Base-by-base conservation (phyloP, 64 coral and sea anemone species). In the Stichodactyla mertensii region DNA sequence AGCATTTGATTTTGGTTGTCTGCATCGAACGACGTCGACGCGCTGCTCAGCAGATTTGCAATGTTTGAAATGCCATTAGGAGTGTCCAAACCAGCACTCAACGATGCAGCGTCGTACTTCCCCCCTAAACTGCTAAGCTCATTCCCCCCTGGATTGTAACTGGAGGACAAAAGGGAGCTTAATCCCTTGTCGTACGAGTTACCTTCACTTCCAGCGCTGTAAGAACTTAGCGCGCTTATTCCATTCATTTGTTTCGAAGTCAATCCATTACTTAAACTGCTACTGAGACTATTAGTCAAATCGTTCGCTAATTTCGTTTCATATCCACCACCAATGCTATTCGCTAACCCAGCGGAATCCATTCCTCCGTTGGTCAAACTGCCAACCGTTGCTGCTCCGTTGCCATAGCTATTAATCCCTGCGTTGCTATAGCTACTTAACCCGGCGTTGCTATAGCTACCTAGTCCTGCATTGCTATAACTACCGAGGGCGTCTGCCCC, bases 41-140 rank as follows among this genome's bases (percentile, higher is more conserved):
- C 83, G 61, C 83, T 85, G 20, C 51, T 85, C 52, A 85, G 51
- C 16, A 85, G 60, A 23, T 61, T 85, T 57, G 83, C 83, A 52
- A 85, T 64, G 24, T 85, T 85, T 10, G 83, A 56, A 45, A 85
- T 85, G n/a, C 83, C 83, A 60, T 85, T 85, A 1, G 83, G 83
- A 20, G 83, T 61, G 83, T 85, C 83, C 0, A 85, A 56, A 16
- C 83, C 83, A 61, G 83, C 83, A 24, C 83, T 85, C 28, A 85
- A 52, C 6, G 83, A 58, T 58, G 18, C 7, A 5, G 83, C 83
- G 15, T 55, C 16, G 12, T 61, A 61, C 52, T 85, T 85, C 13
- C 80, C 80, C 15, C 51, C 80, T 57, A 54, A 54, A 55, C 16
- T 57, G 54, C 55, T 18, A 19, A 82, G 51, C 52, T 82, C 52